A percentile compares a stretch with the other conserved stretches of the same genome.
Conservation (phyloP, 1,140 invertebrate genomes). For the Cotesia chilonis region DNA sequence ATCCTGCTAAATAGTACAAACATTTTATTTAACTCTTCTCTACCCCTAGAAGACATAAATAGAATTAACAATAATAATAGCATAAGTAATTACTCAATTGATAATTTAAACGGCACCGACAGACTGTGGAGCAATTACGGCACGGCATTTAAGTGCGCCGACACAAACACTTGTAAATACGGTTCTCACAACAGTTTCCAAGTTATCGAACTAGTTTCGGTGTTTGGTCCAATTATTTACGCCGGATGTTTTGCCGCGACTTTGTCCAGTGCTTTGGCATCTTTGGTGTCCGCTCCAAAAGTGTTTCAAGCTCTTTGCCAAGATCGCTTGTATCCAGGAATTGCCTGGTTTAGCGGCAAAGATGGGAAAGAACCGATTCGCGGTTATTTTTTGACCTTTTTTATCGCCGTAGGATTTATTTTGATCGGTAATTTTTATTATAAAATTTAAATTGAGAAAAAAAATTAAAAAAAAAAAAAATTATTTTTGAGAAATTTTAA, state of each 20-base stretch:
- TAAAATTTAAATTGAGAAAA: conserved; percentile 3
- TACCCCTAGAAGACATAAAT: too few relatives aligned
- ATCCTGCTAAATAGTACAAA: conserved; percentile 34
- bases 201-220: conserved; percentile 90
- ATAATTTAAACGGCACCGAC: conserved; percentile 17
- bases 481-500: too few relatives aligned
- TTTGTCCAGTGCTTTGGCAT: conserved; percentile 93
- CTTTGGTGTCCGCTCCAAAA: conserved; percentile 94
- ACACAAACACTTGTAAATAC: conserved; percentile 68
- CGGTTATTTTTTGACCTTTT: conserved; percentile 90
- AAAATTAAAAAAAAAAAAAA: too few relatives aligned
- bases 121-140: conserved; percentile 54
- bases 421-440: conserved; percentile 77
- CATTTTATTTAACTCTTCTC: conserved; percentile 25
- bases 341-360: conserved; percentile 91
- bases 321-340: conserved; percentile 93
- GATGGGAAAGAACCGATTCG: conserved; percentile 92
- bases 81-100: background rate
- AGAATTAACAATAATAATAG: too few relatives aligned
- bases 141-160: conserved; percentile 55
- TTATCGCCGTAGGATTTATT: conserved; percentile 88
- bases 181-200: conserved; percentile 86
- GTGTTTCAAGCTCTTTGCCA: conserved; percentile 95
- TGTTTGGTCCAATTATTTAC: conserved; percentile 91
- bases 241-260: conserved; percentile 97